These are phyloP conservation scores for Phyllotreta striolata DNA, from an alignment of 2,888 invertebrate genomes.

Conservation along the genomic window DNA sequence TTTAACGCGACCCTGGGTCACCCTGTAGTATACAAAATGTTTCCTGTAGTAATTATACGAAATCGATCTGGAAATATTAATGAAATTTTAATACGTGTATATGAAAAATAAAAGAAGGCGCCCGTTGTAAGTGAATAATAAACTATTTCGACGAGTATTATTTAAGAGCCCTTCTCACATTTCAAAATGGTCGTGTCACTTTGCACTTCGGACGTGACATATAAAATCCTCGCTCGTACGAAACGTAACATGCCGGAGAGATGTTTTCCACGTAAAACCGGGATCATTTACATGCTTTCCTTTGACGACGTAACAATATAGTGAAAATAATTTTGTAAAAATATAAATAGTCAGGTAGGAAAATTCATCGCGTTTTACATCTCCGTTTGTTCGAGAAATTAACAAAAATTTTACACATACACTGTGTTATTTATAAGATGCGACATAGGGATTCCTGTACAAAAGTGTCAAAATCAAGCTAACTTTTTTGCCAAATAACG, in stretches of 20 bases:
- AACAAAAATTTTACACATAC: too few relatives aligned
- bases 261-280: conserved; percentile 2
- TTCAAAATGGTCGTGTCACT: conserved; percentile 25
- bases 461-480: too few relatives aligned
- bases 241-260: conserved; percentile 17
- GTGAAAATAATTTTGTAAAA: conserved; percentile 12
- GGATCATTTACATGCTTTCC: conserved; percentile 17
- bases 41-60: too few relatives aligned
- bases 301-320: conserved; percentile 9
- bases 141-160: conserved; percentile 27
- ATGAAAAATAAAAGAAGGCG: conserved; percentile 1
- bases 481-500: too few relatives aligned
- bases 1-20: too few relatives aligned
- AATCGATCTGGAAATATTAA: too few relatives aligned
- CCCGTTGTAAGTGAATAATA: not conserved
- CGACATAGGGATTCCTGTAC: too few relatives aligned
- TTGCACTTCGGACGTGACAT: conserved; percentile 19
- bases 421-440: too few relatives aligned
- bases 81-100: too few relatives aligned
- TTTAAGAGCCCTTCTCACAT: conserved; percentile 27
- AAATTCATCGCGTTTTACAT: not conserved
- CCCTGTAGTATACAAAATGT: too few relatives aligned
- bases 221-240: conserved; percentile 14
- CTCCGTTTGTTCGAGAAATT: too few relatives aligned
- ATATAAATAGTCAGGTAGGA: not conserved